Evolutionary conservation across 1,140 invertebrate genomes (phyloP), one percentile per base, ranked within the genome.

Genomic region (Aphaenogaster rudis): DNA sequence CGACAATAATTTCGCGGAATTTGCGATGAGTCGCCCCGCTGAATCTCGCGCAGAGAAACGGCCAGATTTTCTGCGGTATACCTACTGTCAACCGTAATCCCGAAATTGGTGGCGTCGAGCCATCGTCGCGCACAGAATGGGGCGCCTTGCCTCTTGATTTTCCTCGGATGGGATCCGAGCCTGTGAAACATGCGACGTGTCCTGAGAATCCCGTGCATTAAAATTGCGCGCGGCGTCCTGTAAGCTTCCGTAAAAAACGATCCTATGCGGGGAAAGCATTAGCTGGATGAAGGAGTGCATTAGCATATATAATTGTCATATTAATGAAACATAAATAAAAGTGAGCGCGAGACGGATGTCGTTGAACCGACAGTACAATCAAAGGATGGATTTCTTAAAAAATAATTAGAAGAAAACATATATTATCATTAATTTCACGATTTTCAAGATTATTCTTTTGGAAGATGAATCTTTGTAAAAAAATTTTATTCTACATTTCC

Each of bases 61-160:
- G n/a, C 80, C 45, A 76, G 80, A 74, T 63, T 84, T 84, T 50
- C 78, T 33, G 28, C 11, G 69, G 28, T 63, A 48, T 28, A 61
- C 28, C 28, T 28, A 28, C 80, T 76, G 80, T 84, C 80, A 28
- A 84, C 54, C 11, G 69, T 84, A 84, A 84, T 84, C 80, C 69
- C 13, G 45, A 84, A 84, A 84, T 84, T 84, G 80, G 80, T 74
- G 28, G 39, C 79, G 36, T 33, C 57, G 67, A 74, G 45, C 7
- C 80, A 54, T 82, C 42, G 80, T 61, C 66, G 48, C 50, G 15
- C n/a, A n/a, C 13, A 42, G 52, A 72, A 72, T 48, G 39, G 52
- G 21, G n/a, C 21, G 17, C 21, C n/a, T 57, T 61, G 54, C 69
- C 67, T 84, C 80, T 84, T 84, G 54, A 84, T 84, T 84, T 50